A percentile compares a stretch with the other conserved stretches of the same genome.
Conservation (phyloP, 2,888 invertebrate genomes). For the Ophion ventricosus region DNA sequence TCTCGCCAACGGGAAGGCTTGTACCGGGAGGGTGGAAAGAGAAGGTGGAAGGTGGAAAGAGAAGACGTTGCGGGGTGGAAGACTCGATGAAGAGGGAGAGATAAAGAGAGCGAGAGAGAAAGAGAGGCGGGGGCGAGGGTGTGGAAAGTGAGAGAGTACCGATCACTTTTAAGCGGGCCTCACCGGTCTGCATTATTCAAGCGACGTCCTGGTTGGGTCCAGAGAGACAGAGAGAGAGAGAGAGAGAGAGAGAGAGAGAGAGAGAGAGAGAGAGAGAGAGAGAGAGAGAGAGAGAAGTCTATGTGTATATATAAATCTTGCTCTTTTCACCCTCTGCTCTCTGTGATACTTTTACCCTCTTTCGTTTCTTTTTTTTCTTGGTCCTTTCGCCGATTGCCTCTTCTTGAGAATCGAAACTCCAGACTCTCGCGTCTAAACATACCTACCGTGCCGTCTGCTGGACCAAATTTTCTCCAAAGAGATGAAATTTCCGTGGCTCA, state of each 20-base stretch:
- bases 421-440: slow-evolving; percentile 4
- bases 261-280: slow-evolving; percentile 4
- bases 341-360: slow-evolving; percentile 51
- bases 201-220: slow-evolving; percentile 66
- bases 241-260: slow-evolving; percentile 25
- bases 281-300: slow-evolving; percentile 1
- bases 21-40: slow-evolving; percentile 38
- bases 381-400: slow-evolving; percentile 63
- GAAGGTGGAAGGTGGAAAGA: slow-evolving; percentile 34
- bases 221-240: slow-evolving; percentile 60
- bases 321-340: slow-evolving; percentile 68
- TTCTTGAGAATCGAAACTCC: slow-evolving; percentile 56
- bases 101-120: slow-evolving; percentile 42
- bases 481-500: not conserved
- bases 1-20: slow-evolving; percentile 61
- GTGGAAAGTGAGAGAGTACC: slow-evolving; percentile 68
- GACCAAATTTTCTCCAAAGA: slow-evolving; percentile 32
- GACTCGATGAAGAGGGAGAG: slow-evolving; percentile 36
- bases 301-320: slow-evolving; percentile 32
- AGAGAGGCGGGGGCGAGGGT: slow-evolving; percentile 62
- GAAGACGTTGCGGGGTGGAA: slow-evolving; percentile 20
- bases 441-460: slow-evolving; percentile 9
- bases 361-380: slow-evolving; percentile 28
- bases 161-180: slow-evolving; percentile 82
- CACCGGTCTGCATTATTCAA: slow-evolving; percentile 80